Conservation (phyloP, 1,140 invertebrate genomes). For the Reticulitermes speratus region DNA sequence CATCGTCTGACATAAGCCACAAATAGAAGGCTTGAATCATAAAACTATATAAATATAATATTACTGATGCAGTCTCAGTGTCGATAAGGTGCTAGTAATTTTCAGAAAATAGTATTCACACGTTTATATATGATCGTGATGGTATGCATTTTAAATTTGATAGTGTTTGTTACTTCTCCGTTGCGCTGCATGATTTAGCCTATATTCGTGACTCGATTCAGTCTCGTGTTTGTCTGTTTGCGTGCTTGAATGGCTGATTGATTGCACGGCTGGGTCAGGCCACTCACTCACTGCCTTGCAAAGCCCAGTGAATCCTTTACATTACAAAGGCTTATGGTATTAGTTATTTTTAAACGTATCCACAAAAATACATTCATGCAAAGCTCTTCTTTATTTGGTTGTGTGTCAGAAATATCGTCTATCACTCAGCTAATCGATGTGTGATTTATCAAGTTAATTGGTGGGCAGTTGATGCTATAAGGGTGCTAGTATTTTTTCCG, state of each 20-base stretch:
- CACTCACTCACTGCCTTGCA: not conserved
- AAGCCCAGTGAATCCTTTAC: not conserved
- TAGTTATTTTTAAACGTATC: not conserved
- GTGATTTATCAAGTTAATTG: no score
- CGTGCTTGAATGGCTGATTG: not conserved
- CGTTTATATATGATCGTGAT: not conserved
- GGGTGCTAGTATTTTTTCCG: no score
- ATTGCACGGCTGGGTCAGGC: not conserved
- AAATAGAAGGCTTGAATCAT: no score
- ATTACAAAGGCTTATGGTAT: not conserved
- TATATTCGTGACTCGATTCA: not conserved
- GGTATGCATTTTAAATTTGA: not conserved
- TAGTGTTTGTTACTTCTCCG: not conserved
- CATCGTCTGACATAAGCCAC: no score
- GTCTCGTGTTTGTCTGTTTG: conserved; percentile 1
- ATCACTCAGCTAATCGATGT: no score
- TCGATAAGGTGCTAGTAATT: no score
- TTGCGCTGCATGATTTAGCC: not conserved
- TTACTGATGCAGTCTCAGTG: no score
- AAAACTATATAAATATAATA: no score
- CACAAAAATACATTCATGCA: not conserved
- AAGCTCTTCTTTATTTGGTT: no score
- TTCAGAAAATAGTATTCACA: no score
- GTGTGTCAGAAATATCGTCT: no score
- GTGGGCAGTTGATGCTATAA: no score